Percentiles rank a stretch among this genome's conserved stretches.
These are phyloP conservation scores for Gari tellinella DNA, from an alignment of 2,888 invertebrate genomes.

Conservation along the genomic window DNA sequence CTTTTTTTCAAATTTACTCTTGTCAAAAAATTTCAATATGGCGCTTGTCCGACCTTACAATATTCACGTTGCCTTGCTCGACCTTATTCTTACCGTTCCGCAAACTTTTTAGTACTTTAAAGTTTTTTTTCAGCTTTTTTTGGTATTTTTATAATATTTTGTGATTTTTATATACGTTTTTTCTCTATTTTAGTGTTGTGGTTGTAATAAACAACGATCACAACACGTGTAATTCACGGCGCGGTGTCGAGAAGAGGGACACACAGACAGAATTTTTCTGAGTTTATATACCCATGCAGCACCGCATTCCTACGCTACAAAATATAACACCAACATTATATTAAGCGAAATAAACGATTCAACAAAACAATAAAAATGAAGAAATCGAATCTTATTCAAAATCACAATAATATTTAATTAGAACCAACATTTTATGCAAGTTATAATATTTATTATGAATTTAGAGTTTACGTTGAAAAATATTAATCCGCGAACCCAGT, in stretches of 20 bases:
- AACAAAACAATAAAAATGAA: too few relatives aligned
- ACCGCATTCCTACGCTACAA: conserved; percentile 5
- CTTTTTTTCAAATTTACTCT: conserved; percentile 21
- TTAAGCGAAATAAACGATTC: neutral
- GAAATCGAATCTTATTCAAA: too few relatives aligned
- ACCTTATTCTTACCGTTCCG: conserved; percentile 67
- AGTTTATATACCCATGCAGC: conserved; percentile 33
- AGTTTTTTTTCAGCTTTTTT: conserved; percentile 78
- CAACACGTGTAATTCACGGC: conserved; percentile 73
- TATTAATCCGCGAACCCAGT: too few relatives aligned
- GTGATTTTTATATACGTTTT: conserved; percentile 70
- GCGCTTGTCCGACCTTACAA: conserved; percentile 50
- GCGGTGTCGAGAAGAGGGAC: conserved; percentile 78
- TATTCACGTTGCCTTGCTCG: conserved; percentile 40
- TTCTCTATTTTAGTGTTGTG: conserved; percentile 67
- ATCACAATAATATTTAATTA: too few relatives aligned
- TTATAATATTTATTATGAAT: too few relatives aligned
- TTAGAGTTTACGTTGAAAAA: too few relatives aligned
- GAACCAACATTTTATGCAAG: too few relatives aligned
- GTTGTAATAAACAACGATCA: conserved; percentile 65
- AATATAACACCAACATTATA: conserved; percentile 26
- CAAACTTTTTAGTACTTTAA: conserved; percentile 66
- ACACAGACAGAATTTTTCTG: conserved; percentile 52
- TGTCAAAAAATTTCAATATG: conserved; percentile 52
- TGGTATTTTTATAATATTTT: conserved; percentile 75